Percentiles rank a stretch among this genome's conserved stretches.
phyloP scores from a whole-genome alignment of 2,888 invertebrate species.

The Plutella xylostella region DNA sequence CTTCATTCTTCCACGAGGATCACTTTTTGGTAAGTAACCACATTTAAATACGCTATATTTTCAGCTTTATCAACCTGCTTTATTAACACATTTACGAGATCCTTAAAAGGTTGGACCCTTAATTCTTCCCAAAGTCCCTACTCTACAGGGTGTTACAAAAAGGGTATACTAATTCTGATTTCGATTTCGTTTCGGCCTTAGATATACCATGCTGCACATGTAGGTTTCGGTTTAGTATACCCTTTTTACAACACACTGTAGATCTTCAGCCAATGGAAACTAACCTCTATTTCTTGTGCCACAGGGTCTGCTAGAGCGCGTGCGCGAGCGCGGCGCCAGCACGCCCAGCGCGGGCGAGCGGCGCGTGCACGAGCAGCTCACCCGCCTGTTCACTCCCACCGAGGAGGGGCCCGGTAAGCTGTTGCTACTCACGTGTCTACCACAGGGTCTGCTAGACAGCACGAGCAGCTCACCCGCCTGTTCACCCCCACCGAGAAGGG shows the following conservation, averaged over 20 bases:
- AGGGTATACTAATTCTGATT: too few species aligned
- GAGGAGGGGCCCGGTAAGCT: slow-evolving; percentile 15
- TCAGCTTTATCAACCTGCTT: too few species aligned
- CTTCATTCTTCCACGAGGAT: slow-evolving; percentile 86
- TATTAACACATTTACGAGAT: too few species aligned
- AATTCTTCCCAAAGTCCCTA: too few species aligned
- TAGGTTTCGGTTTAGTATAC: too few species aligned
- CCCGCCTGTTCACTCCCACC: slow-evolving; percentile 48
- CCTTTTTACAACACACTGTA: too few species aligned
- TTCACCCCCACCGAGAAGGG: slow-evolving; percentile 37
- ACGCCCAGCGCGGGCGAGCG: slow-evolving; percentile 74
- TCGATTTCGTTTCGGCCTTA: too few species aligned
- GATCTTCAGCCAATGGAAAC: too few species aligned
- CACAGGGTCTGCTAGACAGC: slow-evolving; percentile 77
- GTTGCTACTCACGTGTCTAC: too few species aligned
- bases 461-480: slow-evolving; percentile 74
- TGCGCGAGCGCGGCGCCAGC: slow-evolving; percentile 76
- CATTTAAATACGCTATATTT: neutral
- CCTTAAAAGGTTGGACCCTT: too few species aligned
- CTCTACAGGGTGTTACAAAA: too few species aligned
- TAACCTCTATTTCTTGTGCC: neutral
- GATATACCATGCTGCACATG: too few species aligned
- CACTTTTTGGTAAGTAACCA: slow-evolving; percentile 74
- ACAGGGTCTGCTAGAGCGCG: slow-evolving; percentile 78
- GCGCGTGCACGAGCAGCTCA: slow-evolving; percentile 79